These are phyloP conservation scores for Monochamus saltuarius DNA, from an alignment of 1,140 invertebrate species.

Conservation along the genomic window DNA sequence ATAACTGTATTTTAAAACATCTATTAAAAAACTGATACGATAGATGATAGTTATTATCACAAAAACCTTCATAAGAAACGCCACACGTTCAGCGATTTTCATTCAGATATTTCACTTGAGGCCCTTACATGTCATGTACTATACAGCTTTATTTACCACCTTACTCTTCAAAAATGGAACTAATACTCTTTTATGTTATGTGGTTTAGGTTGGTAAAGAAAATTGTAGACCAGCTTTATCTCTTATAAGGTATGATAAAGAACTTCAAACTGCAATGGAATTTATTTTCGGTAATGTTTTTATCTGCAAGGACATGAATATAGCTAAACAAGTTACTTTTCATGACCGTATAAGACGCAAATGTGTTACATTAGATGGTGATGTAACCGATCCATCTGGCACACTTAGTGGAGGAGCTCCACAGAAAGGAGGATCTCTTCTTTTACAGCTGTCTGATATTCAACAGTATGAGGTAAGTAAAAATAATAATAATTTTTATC, in stretches of 20 bases:
- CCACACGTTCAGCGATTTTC: no score
- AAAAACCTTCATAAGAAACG: no score
- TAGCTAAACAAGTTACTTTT: slow-evolving; percentile 77
- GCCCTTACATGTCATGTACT: no score
- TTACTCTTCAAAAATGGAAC: no score
- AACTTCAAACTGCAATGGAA: slow-evolving; percentile 76
- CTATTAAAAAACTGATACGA: no score
- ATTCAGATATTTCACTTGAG: no score
- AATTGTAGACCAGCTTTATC: slow-evolving; percentile 84
- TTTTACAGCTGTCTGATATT: slow-evolving; percentile 52
- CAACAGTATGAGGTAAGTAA: slow-evolving; percentile 37
- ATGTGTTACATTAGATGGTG: slow-evolving; percentile 90
- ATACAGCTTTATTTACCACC: no score
- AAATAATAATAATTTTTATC: neutral
- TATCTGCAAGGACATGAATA: slow-evolving; percentile 78
- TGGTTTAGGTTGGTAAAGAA: slow-evolving; percentile 68
- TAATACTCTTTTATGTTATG: no score
- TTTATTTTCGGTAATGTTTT: slow-evolving; percentile 88
- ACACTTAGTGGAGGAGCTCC: slow-evolving; percentile 81
- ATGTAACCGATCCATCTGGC: slow-evolving; percentile 87
- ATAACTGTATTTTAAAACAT: no score
- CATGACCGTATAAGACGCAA: slow-evolving; percentile 72
- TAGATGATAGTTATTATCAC: no score
- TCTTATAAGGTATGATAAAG: slow-evolving; percentile 74
- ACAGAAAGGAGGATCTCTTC: slow-evolving; percentile 55